Evolutionary conservation across 92 coral and sea anemone species (phyloP), one percentile per base, ranked within the genome.

Genomic region (Porites cylindrica): DNA sequence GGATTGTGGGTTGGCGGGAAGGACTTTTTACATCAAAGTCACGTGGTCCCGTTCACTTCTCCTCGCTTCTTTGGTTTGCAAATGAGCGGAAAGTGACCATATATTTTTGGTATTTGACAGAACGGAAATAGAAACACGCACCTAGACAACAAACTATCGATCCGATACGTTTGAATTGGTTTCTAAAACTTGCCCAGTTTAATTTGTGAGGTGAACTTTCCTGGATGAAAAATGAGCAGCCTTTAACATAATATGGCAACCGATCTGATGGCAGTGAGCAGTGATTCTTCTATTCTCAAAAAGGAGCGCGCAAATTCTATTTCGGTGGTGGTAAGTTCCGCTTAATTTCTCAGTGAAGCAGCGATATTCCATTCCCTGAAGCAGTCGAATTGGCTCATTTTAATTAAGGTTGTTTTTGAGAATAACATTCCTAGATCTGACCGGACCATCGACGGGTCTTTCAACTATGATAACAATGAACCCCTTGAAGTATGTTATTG

Each of bases 121-220:
- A 83, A 24, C 87, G 87, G 87, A 83, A 83, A 83, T 65, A 52
- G 17, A 83, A 74, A 74, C 81, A 83, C 43, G 87, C 80, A 7
- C n/a, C n/a, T 63, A 23, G 58, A 14, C 51, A 63, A 73, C 63
- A 21, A 64, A 54, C 66, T 38, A 24, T 64, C 32, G 18, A 74
- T 24, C 19, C 26, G 65, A 23, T 60, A 52, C 61, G 8, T 59
- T 59, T 43, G 78, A 64, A 58, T 38, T 38, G 47, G 47, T 38
- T 58, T 70, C 13, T n/a, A 71, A 71, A 71, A 10, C 70, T 70
- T 19, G 24, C 21, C 59, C 23, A 9, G 59, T 60, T 24, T 56
- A 51, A 11, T 69, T 52, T 50, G 0, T 20, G 32, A 72, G 51
- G 32, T 51, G 14, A 53, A 54, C 52, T 70, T 19, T 56, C 2